Evolutionary conservation across 2,888 invertebrate species (phyloP).

Genomic region (Heterodera filipjevi): DNA sequence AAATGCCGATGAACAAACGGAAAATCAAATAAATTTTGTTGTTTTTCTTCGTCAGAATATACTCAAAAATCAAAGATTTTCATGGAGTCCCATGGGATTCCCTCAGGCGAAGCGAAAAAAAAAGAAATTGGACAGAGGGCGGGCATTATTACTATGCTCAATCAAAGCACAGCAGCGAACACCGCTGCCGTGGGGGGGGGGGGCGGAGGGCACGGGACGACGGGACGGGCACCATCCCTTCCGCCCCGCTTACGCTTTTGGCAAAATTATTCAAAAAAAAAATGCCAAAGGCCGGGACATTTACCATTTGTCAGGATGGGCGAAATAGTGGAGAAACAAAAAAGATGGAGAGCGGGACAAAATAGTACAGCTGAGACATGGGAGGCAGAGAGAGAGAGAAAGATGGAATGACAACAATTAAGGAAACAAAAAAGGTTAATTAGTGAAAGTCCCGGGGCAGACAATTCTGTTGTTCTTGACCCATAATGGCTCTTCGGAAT

Average conservation of each 20-base stretch:
- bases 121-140: neutral
- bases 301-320: neutral
- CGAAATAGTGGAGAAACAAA: neutral
- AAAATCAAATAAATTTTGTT: neutral
- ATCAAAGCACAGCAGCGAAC: neutral
- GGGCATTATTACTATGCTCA: neutral
- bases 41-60: neutral
- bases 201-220: neutral
- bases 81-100: neutral
- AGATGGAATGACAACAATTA: neutral
- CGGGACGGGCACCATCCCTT: neutral
- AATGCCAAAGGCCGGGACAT: neutral
- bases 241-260: neutral
- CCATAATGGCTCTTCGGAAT: too few relatives aligned
- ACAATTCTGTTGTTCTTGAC: too few relatives aligned
- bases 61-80: neutral
- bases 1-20: neutral
- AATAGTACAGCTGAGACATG: neutral
- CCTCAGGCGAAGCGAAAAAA: neutral
- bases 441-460: neutral
- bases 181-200: neutral
- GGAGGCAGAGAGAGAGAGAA: neutral
- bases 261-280: neutral
- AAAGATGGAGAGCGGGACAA: neutral
- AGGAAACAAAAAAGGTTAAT: neutral